Base-by-base conservation (phyloP, 2,888 invertebrate species). In the Yponomeuta malinellus region DNA sequence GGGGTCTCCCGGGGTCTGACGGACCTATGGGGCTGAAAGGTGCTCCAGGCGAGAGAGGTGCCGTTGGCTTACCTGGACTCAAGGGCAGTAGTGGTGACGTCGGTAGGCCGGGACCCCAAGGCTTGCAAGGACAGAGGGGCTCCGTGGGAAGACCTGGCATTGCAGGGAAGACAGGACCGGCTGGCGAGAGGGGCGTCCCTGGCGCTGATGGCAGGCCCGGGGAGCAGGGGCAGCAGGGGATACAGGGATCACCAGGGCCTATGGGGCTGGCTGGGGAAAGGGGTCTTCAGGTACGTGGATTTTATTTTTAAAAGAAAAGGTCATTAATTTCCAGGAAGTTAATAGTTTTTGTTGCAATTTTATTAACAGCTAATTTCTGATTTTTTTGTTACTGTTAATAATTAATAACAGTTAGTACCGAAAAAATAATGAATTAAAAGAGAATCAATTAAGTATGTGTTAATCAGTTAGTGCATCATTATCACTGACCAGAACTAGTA, bases 131-230 rank as follows among this genome's bases (percentile, higher is more conserved):
- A 0, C 83, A 87, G 15, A 94, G 95, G 77, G 96, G 96, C 9
- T 81, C 92, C 43, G 86, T 93, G 29, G 97, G 97, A 48, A 92
- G 96, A 73, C 93, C 95, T 15, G 97, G 97, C 37, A 87, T 94
- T 8, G 86, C 94, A 10, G 96, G 96, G 0, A 95, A 95, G 85
- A 85, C 94, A 10, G 96, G 96, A 5, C 93, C 93, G 71, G 93
- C 94, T 66, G 96, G 96, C 37, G 96, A 96, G 80, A 92, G 96
- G 73, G 96, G 96, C 67, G 90, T 95, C 78, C 94, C 95, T 68
- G 97, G 97, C 10, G 95, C 96, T 72, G 97, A 97, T 86, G 97
- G 97, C 8, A 96, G 96, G 81, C 94, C 96, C 15, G 98, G 98
- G 37, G 97, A 97, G 79, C 95, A 95, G 78, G 97, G 97, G 66